Evolutionary conservation across 2,797 vertebrate species (phyloP).

Genomic region (Amphiprion clarkii): DNA sequence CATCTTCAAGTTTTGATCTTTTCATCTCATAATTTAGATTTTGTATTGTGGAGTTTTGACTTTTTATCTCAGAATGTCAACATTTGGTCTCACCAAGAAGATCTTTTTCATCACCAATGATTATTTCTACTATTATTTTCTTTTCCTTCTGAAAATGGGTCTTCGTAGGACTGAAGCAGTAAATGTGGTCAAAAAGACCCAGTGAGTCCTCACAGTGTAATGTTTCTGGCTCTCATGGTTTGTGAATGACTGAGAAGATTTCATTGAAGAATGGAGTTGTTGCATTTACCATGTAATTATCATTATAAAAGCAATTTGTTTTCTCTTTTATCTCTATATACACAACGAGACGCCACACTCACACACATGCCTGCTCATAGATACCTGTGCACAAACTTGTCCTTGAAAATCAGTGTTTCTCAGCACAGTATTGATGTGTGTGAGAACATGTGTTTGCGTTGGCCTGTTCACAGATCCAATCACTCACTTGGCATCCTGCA

Average conservation of each 20-base stretch:
- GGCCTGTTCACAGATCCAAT: background rate
- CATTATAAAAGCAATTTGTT: background rate
- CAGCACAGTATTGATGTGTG: background rate
- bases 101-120: too few species aligned
- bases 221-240: too few species aligned
- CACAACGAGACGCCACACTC: background rate
- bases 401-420: background rate
- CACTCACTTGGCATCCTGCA: background rate
- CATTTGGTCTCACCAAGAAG: too few species aligned
- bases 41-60: too few species aligned
- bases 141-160: background rate
- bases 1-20: too few species aligned
- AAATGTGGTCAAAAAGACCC: too few species aligned
- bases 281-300: background rate
- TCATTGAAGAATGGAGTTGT: background rate
- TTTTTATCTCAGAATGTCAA: background rate
- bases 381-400: background rate
- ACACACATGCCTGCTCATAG: background rate
- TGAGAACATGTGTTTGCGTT: constrained; percentile 7
- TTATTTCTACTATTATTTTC: background rate
- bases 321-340: background rate
- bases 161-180: background rate
- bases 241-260: background rate
- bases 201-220: background rate
- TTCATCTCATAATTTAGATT: too few species aligned